A percentile compares a stretch with the other conserved stretches of the same genome.
phyloP scores from a whole-genome alignment of 2,888 invertebrate species.

The Platycheirus albimanus region DNA sequence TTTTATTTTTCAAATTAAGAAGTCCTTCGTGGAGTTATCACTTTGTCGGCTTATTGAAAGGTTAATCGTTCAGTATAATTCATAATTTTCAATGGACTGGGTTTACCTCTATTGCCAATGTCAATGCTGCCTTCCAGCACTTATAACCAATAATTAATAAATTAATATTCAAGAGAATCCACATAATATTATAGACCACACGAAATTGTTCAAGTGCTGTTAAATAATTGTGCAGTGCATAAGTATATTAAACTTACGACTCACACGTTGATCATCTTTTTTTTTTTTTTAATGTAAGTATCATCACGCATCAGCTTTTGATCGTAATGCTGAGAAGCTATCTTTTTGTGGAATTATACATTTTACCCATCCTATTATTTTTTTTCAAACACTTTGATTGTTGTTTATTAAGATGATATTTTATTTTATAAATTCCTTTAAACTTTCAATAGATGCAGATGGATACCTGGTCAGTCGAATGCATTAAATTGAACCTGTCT shows the following conservation, averaged over 20 bases:
- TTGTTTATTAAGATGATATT: no score
- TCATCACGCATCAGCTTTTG: conserved; percentile 5
- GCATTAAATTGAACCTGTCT: no score
- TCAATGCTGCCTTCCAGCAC: conserved; percentile 44
- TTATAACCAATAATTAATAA: conserved; percentile 64
- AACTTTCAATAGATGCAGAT: no score
- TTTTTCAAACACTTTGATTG: no score
- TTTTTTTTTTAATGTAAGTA: no score
- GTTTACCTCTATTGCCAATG: conserved; percentile 30
- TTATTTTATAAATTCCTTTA: no score
- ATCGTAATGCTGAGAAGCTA: background rate
- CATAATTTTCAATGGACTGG: conserved; percentile 21
- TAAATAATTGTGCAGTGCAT: conserved; percentile 23
- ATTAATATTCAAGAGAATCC: conserved; percentile 71
- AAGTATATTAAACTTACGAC: background rate
- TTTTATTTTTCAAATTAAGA: conserved; percentile 17
- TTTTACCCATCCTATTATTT: no score
- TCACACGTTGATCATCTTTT: conserved; percentile 14
- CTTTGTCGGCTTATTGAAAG: conserved; percentile 36
- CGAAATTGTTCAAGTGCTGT: conserved; percentile 33
- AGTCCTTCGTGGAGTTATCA: conserved; percentile 48
- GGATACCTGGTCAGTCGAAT: no score
- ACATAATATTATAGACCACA: conserved; percentile 50
- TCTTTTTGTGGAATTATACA: no score
- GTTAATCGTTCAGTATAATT: conserved; percentile 50